phyloP scores from a whole-genome alignment of 2,113 vertebrate genomes.

The Uria aalge region DNA sequence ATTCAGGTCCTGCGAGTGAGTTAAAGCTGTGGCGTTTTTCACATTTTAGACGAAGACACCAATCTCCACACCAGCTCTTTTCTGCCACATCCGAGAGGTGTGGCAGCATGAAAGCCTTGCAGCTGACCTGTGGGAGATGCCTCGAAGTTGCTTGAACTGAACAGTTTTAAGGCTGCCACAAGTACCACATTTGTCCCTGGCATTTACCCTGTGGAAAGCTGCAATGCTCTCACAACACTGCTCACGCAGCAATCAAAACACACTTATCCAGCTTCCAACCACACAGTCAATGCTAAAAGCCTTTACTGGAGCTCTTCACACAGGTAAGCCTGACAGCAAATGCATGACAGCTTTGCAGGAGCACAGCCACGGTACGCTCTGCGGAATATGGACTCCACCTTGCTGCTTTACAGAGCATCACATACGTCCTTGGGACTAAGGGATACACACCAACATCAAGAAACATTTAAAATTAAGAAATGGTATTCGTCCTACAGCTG shows the following conservation, averaged over 20 bases:
- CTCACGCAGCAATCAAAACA: neutral
- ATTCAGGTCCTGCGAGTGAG: neutral
- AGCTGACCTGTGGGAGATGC: neutral
- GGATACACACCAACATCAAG: neutral
- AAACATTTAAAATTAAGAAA: neutral
- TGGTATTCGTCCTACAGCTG: neutral
- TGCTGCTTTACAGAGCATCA: neutral
- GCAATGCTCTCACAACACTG: rapidly evolving
- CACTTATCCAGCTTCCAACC: neutral
- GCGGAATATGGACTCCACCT: rapidly evolving
- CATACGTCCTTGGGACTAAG: neutral
- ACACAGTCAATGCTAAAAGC: neutral
- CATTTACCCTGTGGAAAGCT: neutral
- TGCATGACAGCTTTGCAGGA: rapidly evolving
- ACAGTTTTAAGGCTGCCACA: neutral
- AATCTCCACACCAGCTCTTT: neutral
- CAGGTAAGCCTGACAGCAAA: neutral
- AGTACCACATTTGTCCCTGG: neutral
- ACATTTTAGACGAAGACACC: neutral
- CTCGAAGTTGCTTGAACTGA: neutral
- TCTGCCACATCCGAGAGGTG: neutral
- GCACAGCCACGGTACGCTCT: rapidly evolving
- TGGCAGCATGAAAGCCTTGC: neutral
- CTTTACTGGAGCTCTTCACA: neutral
- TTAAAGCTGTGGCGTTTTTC: neutral